These are phyloP conservation scores for Acipenser transmontanus DNA, from an alignment of 2,797 vertebrate species.

Conservation along the genomic window DNA sequence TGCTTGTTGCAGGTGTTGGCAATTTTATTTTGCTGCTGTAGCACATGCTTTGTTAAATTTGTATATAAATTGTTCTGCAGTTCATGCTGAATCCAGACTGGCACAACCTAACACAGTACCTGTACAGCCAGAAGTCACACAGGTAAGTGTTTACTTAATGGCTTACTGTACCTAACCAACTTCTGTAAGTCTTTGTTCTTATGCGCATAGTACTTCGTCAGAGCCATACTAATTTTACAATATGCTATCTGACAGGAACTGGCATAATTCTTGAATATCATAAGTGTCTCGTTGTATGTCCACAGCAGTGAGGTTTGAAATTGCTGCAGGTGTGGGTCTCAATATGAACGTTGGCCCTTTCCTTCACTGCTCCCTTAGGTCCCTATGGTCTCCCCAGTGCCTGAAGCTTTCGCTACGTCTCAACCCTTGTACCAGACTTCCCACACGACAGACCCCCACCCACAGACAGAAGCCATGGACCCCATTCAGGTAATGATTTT, in stretches of 20 bases:
- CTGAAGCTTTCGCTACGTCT: slow-evolving; percentile 68
- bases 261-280: no score
- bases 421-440: slow-evolving; percentile 82
- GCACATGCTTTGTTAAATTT: no score
- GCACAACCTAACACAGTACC: slow-evolving; percentile 73
- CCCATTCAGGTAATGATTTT: slow-evolving; percentile 76
- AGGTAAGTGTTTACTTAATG: slow-evolving; percentile 62
- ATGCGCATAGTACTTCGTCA: no score
- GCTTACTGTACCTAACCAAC: background rate
- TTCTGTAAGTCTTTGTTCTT: no score
- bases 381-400: slow-evolving; percentile 79
- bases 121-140: slow-evolving; percentile 79
- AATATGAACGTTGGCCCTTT: no score
- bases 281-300: no score
- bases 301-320: no score
- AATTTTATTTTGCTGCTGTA: background rate
- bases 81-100: slow-evolving; percentile 82
- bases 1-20: slow-evolving; percentile 25
- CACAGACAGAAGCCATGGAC: slow-evolving; percentile 80
- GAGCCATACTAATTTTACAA: no score
- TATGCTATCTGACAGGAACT: no score
- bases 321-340: no score
- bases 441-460: slow-evolving; percentile 76
- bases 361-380: slow-evolving; percentile 53
- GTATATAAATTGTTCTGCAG: slow-evolving; percentile 41